phyloP scores from a whole-genome alignment of 35 echinoderm and acorn worm species.

The Antedon bifida region DNA sequence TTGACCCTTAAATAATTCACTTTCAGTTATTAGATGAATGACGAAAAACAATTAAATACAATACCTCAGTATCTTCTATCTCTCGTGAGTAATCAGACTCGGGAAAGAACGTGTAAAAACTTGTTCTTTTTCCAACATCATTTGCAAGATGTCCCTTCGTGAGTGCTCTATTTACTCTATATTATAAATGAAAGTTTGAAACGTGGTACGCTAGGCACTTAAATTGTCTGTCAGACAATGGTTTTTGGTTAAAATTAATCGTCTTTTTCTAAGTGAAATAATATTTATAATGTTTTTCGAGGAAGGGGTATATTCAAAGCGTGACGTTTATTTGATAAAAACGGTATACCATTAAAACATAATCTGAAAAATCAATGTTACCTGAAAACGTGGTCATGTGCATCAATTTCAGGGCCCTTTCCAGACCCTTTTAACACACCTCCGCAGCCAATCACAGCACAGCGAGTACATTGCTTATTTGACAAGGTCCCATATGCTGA shows the following conservation, averaged over 20 bases:
- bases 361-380: background rate
- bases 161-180: conserved; percentile 10
- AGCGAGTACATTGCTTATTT: background rate
- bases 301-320: too few species aligned
- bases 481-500: background rate
- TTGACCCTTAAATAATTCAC: too few species aligned
- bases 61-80: background rate
- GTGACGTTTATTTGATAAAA: too few species aligned
- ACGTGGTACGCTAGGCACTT: too few species aligned
- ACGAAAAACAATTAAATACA: too few species aligned
- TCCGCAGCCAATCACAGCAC: background rate
- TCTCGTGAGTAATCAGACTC: conserved; percentile 4
- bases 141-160: background rate
- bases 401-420: background rate
- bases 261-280: too few species aligned
- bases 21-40: too few species aligned
- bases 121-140: conserved; percentile 8
- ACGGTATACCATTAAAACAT: too few species aligned
- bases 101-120: conserved; percentile 12
- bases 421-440: background rate
- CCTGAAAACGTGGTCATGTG: background rate
- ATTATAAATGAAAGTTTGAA: background rate
- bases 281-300: too few species aligned
- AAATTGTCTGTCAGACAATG: too few species aligned
- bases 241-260: too few species aligned